Evolutionary conservation across 2,797 vertebrate species (phyloP).

Genomic region (Acanthurus lineatus): DNA sequence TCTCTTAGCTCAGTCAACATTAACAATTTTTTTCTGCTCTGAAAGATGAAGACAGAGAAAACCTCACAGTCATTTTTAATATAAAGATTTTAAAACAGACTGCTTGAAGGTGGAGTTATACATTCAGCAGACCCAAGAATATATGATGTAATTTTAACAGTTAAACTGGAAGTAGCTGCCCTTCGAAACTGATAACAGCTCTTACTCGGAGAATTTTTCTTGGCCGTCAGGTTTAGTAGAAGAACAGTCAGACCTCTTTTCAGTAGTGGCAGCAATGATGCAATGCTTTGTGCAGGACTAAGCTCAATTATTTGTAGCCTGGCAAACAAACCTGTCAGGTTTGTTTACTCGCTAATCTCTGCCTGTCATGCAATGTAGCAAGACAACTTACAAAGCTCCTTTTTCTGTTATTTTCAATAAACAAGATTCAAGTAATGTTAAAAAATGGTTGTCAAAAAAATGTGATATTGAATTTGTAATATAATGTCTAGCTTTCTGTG

Average conservation of each 20-base stretch:
- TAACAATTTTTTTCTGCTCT: neutral
- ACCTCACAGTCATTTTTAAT: neutral
- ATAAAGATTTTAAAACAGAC: neutral
- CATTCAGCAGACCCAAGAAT: neutral
- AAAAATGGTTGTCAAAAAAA: neutral
- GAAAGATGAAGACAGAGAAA: neutral
- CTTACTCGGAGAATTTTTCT: neutral
- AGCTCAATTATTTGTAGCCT: neutral
- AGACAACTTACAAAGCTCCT: neutral
- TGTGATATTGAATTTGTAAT: neutral
- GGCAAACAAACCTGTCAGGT: slow-evolving; percentile 8
- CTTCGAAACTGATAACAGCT: neutral
- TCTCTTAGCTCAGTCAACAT: neutral
- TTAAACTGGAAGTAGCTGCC: neutral
- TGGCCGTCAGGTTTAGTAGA: neutral
- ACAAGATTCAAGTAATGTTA: neutral
- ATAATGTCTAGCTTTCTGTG: neutral
- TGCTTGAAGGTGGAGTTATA: neutral
- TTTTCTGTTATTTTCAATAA: neutral
- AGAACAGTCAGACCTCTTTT: neutral
- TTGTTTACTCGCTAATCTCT: slow-evolving; percentile 1
- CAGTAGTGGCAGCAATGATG: neutral
- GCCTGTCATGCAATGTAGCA: neutral
- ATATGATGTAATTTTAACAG: neutral
- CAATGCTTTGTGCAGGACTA: neutral